Evolutionary conservation across 1,140 invertebrate genomes (phyloP), one percentile per base, ranked within the genome.

Genomic region (Pseudomyrmex sp.): DNA sequence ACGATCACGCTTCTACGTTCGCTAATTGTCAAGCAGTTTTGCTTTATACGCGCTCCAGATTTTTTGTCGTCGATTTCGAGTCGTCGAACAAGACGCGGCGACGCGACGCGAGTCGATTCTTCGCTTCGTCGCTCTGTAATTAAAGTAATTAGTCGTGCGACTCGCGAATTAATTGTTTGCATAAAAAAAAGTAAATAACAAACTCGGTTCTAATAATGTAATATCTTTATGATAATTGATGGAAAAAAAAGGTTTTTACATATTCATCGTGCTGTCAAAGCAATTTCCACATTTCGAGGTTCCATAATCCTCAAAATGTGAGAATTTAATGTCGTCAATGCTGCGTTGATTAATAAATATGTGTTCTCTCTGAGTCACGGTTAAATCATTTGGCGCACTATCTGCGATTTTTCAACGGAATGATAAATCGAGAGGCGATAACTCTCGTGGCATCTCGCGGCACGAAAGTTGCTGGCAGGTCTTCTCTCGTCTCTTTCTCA

Each of bases 1-100:
- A 84, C 73, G 46, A 23, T 59, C 74, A 79, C 72, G 68, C 46
- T 20, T 13, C 68, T 87, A 74, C 76, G 68, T 59, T 70, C 72
- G 86, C 82, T 88, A 88, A 88, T 88, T 76, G 82, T 73, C 58
- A n/a, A 35, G 72, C 59, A 82, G 75, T 85, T 83, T 87, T 72
- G 56, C 73, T 26, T 26, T 35, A 44, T 65, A 2, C 44, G 52
- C 59, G 68, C 59, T 46, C 74, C 68, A 87, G 80, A 83, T 86
- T 88, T 88, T 87, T 76, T 76, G 62, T 56, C 61, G 15, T 69
- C 46, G 54, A 69, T 68, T 68, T 80, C 75, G 35, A 69, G 44
- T 18, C 52, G 54, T 23, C 26, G 52, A 58, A 18, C 76, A 63
- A 69, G 65, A 70, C 52, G 48, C 35, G 46, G 23, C 46, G 59